Evolutionary conservation across 35 echinoderm and acorn worm species (phyloP), one percentile per base, ranked within the genome.

Genomic region (Heliocidaris erythrogramma): DNA sequence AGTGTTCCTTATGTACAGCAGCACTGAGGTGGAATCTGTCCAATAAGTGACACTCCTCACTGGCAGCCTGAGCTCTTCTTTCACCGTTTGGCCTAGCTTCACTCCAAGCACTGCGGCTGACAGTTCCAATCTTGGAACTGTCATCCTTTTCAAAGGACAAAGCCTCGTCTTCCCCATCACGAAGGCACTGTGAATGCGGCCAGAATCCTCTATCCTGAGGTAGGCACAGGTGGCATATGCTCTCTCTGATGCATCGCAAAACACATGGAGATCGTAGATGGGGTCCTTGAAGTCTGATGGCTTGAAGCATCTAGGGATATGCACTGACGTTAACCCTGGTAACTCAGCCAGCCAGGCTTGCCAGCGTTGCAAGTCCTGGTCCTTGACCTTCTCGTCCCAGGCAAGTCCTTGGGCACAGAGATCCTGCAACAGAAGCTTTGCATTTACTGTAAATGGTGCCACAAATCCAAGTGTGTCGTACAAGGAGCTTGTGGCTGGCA

Each of bases 121-220:
- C 31, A 96, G 27, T 48, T 97, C 97, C 59, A 96, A 69, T 32
- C 95, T 49, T 50, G 95, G 97, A 9, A 97, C 96, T 5, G 97
- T 85, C 13, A 97, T 31, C 78, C 32, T 49, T 48, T 96, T 96
- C 12, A 94, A 53, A 18, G 93, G 95, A 92, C 48, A 29, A 30
- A 92, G 32, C 49, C 97, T 96, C 0, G 95, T 85, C 60, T 97
- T 97, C n/a, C 53, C 93, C 48, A 94, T 96, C 27, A 96, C 95
- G 86, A 96, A 95, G 32, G 1, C n/a, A n/a, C n/a, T n/a, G n/a
- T n/a, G n/a, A n/a, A n/a, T n/a, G n/a, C n/a, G n/a, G n/a, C n/a
- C n/a, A n/a, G n/a, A n/a, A n/a, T n/a, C n/a, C n/a, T n/a, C n/a
- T n/a, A n/a, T n/a, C n/a, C n/a, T n/a, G 10, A 93, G 95, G 31